Conservation (phyloP, 1,140 invertebrate genomes). For the Drosophila repletoides region DNA sequence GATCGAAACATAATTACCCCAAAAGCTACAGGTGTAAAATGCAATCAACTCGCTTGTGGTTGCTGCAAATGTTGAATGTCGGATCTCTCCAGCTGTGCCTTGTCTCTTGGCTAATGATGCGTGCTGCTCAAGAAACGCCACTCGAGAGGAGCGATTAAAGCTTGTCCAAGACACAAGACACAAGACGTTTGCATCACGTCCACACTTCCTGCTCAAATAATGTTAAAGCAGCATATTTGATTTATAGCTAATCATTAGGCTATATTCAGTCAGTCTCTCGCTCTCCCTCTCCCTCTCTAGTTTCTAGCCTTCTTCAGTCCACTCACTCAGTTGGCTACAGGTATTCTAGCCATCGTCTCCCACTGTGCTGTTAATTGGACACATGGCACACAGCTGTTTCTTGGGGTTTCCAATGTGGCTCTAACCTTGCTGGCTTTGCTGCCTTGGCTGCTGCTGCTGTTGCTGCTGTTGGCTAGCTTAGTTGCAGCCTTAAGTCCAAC, state of each 20-base stretch:
- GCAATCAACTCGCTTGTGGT: slow-evolving; percentile 49
- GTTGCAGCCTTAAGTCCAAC: slow-evolving; percentile 32
- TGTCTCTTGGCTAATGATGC: slow-evolving; percentile 59
- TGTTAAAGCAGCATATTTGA: slow-evolving; percentile 75
- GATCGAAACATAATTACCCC: slow-evolving; percentile 55
- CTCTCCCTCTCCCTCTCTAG: slow-evolving; percentile 31
- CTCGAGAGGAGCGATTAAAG: slow-evolving; percentile 67
- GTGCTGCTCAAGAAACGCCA: slow-evolving; percentile 41
- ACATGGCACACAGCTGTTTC: slow-evolving; percentile 67
- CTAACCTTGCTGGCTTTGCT: background rate
- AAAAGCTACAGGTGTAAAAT: slow-evolving; percentile 79
- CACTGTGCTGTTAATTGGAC: slow-evolving; percentile 77
- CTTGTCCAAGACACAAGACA: slow-evolving; percentile 32
- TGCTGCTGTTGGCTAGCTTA: background rate
- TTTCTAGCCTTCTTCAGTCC: slow-evolving; percentile 18
- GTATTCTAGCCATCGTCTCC: slow-evolving; percentile 41
- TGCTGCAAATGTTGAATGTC: slow-evolving; percentile 15
- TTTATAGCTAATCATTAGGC: slow-evolving; percentile 79
- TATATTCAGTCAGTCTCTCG: slow-evolving; percentile 57
- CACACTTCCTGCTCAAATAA: slow-evolving; percentile 80
- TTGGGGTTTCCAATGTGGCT: slow-evolving; percentile 21
- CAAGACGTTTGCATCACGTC: slow-evolving; percentile 66
- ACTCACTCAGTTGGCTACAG: slow-evolving; percentile 10
- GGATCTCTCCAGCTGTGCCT: slow-evolving; percentile 58
- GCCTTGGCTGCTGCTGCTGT: too few species aligned